Percentiles rank a stretch among this genome's conserved stretches.
Evolutionary conservation across 2,888 invertebrate genomes (phyloP).

Genomic region (Leptopilina myrica): DNA sequence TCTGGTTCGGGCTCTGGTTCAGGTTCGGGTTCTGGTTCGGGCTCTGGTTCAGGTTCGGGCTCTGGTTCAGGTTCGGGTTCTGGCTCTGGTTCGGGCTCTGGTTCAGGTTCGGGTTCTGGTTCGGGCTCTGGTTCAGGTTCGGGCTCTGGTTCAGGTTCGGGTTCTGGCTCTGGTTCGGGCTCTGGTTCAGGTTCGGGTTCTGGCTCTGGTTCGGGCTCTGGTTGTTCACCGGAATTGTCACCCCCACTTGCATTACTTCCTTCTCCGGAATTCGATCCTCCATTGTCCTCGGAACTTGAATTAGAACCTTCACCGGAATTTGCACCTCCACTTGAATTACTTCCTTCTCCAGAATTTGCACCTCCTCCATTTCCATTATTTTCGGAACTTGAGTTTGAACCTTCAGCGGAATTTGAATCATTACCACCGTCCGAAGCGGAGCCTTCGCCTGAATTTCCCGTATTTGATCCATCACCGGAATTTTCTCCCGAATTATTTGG

Average conservation of each 20-base stretch:
- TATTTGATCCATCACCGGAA: slow-evolving; percentile 8
- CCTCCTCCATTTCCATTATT: neutral
- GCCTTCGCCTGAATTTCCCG: neutral
- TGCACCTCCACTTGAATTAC: neutral
- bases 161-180: neutral
- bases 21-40: neutral
- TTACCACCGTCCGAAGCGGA: neutral
- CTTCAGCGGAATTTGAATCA: neutral
- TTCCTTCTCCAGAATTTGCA: neutral
- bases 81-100: neutral
- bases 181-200: neutral
- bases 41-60: neutral
- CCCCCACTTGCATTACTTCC: neutral
- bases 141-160: neutral
- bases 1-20: neutral
- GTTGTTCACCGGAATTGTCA: neutral
- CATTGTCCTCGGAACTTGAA: neutral
- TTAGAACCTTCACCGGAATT: neutral
- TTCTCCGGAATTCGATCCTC: slow-evolving; percentile 1
- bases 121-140: neutral
- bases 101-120: neutral
- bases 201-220: neutral
- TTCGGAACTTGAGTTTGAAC: neutral
- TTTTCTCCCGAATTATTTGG: neutral
- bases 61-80: neutral